Evolutionary conservation across 2,797 vertebrate species (phyloP).

Genomic region (Darevskia mixta): DNA sequence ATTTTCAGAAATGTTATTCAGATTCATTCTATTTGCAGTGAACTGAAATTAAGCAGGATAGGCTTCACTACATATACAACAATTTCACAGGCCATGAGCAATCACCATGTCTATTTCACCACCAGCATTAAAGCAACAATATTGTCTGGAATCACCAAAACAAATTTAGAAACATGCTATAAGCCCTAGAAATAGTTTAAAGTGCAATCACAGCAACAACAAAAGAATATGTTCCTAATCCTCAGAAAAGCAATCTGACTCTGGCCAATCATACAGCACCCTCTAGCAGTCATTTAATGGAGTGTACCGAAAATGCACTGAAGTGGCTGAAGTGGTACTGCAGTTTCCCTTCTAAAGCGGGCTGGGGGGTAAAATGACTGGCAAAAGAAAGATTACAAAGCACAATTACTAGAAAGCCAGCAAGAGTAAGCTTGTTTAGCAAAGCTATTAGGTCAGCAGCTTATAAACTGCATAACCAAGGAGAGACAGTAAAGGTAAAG

Average conservation of each 20-base stretch:
- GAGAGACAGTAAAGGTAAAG: background rate
- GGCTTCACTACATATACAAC: background rate
- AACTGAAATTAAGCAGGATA: background rate
- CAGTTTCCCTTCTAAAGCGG: constrained; percentile 48
- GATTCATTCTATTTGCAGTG: background rate
- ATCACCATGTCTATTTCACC: background rate
- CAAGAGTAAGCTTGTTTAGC: constrained; percentile 48
- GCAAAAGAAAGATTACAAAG: constrained; percentile 34
- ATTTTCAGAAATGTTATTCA: constrained; percentile 2
- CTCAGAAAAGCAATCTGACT: background rate
- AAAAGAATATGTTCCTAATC: background rate
- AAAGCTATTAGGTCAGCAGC: constrained; percentile 42
- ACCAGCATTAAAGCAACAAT: background rate
- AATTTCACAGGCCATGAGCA: background rate
- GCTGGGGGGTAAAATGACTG: constrained; percentile 22
- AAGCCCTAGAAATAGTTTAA: constrained; percentile 27
- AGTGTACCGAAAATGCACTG: constrained; percentile 25
- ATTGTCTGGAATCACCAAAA: accelerated
- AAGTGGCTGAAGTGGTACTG: constrained; percentile 11
- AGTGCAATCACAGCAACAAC: background rate
- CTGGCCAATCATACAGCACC: constrained; percentile 66
- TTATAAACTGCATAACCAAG: constrained; percentile 49
- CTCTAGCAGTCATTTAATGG: constrained; percentile 66
- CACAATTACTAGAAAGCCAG: constrained; percentile 40
- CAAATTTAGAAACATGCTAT: constrained; percentile 28